Percentiles rank a stretch among this genome's conserved stretches.
Conservation (phyloP, 2,888 invertebrate species). For the Neoascia interrupta region DNA sequence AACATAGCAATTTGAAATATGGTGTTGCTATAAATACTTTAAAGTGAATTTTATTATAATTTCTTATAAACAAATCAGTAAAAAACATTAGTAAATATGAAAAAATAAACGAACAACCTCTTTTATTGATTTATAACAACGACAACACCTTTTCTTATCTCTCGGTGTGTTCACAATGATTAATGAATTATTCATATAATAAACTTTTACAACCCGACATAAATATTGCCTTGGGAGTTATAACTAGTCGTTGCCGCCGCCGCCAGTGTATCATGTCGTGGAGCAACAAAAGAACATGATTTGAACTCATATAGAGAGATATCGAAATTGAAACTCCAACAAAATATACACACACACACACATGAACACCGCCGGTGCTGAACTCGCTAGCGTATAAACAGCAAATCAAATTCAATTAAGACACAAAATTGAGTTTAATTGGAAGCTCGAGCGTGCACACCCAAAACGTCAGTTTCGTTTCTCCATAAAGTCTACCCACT, state of each 20-base stretch:
- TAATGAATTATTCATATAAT: conserved; percentile 64
- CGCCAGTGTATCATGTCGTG: conserved; percentile 37
- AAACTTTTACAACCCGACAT: conserved; percentile 55
- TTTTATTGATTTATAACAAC: conserved; percentile 39
- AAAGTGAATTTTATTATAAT: no score
- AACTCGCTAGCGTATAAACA: conserved; percentile 38
- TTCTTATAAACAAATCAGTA: background rate
- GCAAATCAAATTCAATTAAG: conserved; percentile 68
- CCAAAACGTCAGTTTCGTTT: conserved; percentile 33
- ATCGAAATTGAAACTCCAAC: no score
- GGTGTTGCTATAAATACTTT: no score
- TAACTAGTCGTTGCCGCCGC: conserved; percentile 18
- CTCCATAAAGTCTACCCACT: background rate
- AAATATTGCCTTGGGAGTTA: conserved; percentile 63
- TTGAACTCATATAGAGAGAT: conserved; percentile 21
- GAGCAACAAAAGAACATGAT: conserved; percentile 49
- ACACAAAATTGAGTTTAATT: conserved; percentile 64
- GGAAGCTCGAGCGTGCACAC: conserved; percentile 58
- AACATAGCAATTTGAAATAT: no score
- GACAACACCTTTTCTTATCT: conserved; percentile 58
- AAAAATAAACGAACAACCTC: conserved; percentile 2
- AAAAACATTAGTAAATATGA: no score
- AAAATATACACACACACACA: no score
- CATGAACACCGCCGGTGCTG: background rate
- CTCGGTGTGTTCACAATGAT: conserved; percentile 18